Base-by-base conservation (phyloP, 2,797 vertebrate species). In the Sebastes minor region DNA sequence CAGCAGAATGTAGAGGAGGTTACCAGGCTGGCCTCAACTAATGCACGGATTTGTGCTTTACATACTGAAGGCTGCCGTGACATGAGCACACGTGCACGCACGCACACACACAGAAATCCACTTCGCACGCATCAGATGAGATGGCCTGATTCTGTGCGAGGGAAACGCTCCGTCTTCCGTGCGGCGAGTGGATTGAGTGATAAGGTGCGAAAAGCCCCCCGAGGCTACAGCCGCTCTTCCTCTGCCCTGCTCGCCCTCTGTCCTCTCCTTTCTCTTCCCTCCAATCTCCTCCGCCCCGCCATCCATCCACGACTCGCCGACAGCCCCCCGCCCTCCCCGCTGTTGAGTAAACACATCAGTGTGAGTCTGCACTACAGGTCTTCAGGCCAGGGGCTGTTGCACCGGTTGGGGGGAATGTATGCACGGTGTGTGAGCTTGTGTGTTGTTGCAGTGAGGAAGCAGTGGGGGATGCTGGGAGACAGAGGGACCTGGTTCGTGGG, bases 1-100 rank as follows among this genome's bases (percentile, higher is more conserved):
- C 60, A 84, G 76, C 78, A 84, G 78, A 87, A 91, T 84, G 83
- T 84, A 86, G 86, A 89, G 80, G 80, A 86, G 85, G 82, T 33
- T 60, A 78, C 42, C 60, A 25, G 64, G 70, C 69, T 76, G 78
- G 8, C 68, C 71, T 53, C 32, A 82, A 59, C 59, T 72, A 38
- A 83, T 22, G 23, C 60, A 25, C 33, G 42, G 74, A 53, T 82
- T 75, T 73, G 80, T 76, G 84, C 80, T 80, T 83, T 77, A 78
- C 88, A 84, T 76, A 73, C 72, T 71, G 8, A 65, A 52, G 28
- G 27, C 52, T 16, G 28, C 35, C 22, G 18, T 8, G 65, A 62
- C 55, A 69, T 3, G 25, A 25, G 52, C 61, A 60, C 23, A 27
- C 66, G 12, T 10, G 18, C 25, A 66, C 65, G 53, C 61, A 74